phyloP scores from a whole-genome alignment of 2,888 invertebrate species.

The Aleiodes alternator region DNA sequence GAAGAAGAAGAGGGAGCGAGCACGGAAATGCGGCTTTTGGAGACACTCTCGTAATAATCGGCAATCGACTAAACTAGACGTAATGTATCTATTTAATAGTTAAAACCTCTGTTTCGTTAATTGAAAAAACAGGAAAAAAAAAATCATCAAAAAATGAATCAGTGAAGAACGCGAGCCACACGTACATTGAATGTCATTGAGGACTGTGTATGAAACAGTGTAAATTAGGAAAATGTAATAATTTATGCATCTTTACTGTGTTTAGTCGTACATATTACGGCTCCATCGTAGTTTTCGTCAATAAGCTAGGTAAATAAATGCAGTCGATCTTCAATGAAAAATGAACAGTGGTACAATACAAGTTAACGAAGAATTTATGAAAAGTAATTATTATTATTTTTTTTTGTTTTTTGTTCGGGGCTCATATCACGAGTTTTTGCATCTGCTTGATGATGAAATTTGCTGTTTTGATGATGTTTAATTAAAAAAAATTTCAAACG shows the following conservation, averaged over 20 bases:
- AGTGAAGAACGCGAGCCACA: conserved; percentile 13
- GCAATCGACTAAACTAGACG: conserved; percentile 53
- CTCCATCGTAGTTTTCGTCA: not conserved
- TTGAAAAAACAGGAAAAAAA: conserved; percentile 47
- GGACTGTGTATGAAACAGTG: conserved; percentile 58
- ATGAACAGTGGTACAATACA: conserved; percentile 7
- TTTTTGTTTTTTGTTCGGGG: not conserved
- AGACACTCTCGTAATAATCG: conserved; percentile 72
- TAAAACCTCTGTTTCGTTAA: conserved; percentile 67
- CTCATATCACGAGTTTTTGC: conserved; percentile 19
- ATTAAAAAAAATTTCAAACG: not conserved
- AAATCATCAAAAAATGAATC: conserved; percentile 17
- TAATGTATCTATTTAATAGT: conserved; percentile 68
- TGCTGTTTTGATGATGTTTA: not conserved
- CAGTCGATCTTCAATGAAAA: not conserved
- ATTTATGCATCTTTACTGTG: conserved; percentile 60
- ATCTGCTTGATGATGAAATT: conserved; percentile 6
- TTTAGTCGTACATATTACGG: conserved; percentile 16
- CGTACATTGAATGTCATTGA: conserved; percentile 23
- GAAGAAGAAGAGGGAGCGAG: conserved; percentile 76
- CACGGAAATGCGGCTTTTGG: conserved; percentile 69
- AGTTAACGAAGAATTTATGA: not conserved
- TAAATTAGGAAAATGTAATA: conserved; percentile 67
- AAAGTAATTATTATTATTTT: not conserved
- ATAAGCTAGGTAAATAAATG: not conserved